Evolutionary conservation across 2,113 vertebrate genomes (phyloP).

Genomic region (Candoia aspera): DNA sequence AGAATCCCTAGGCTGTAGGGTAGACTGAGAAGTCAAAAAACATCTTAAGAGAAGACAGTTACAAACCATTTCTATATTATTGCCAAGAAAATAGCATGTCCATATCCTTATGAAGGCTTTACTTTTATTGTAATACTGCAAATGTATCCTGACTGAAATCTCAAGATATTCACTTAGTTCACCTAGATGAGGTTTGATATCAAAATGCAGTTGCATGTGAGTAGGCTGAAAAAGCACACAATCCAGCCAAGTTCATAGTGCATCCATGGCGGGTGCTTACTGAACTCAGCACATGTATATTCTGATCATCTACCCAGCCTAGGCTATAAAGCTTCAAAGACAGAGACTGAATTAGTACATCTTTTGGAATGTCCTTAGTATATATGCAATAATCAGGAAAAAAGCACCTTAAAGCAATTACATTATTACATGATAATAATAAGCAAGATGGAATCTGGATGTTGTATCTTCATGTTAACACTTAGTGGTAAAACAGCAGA

Average conservation of each 20-base stretch:
- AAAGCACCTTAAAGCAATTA: not conserved
- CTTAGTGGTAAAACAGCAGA: not conserved
- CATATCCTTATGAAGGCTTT: not conserved
- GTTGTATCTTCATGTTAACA: not conserved
- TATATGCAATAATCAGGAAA: not conserved
- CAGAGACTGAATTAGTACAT: not conserved
- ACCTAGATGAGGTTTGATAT: not conserved
- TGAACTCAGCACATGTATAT: not conserved
- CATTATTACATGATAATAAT: not conserved
- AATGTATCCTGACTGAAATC: not conserved
- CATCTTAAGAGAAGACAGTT: not conserved
- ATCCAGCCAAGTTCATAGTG: not conserved
- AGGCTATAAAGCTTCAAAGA: not conserved
- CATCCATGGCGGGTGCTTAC: not conserved
- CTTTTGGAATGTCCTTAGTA: not conserved
- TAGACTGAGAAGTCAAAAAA: not conserved
- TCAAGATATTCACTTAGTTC: not conserved
- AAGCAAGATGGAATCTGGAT: not conserved
- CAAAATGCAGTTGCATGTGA: not conserved
- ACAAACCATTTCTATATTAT: not conserved
- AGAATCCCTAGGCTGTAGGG: not conserved
- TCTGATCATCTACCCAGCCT: not conserved
- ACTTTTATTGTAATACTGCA: not conserved
- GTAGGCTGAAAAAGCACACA: not conserved
- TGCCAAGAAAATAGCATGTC: not conserved